Conservation (phyloP, 1,140 invertebrate genomes). For the Pogonomyrmex barbatus region DNA sequence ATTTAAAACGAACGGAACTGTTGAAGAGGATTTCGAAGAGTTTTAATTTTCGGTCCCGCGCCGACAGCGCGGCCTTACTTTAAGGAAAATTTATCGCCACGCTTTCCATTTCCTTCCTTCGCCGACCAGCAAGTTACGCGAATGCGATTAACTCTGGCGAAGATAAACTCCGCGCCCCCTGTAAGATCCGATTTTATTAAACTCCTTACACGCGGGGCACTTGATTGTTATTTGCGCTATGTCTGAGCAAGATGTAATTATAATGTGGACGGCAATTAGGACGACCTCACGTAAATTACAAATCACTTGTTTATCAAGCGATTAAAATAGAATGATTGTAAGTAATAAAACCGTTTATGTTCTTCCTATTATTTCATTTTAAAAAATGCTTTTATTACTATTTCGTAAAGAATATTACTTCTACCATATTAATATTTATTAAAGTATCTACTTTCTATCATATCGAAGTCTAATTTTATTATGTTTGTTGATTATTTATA, state of each 20-base stretch:
- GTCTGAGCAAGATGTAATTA: not conserved
- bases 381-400: not conserved
- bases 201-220: slow-evolving; percentile 34
- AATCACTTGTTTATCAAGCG: not conserved
- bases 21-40: slow-evolving; percentile 59
- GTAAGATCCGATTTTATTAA: slow-evolving; percentile 62
- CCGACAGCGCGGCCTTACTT: slow-evolving; percentile 59
- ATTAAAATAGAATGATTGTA: not conserved
- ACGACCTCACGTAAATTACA: not conserved
- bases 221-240: slow-evolving; percentile 40
- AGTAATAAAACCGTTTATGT: not conserved
- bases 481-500: not conserved
- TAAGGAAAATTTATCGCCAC: slow-evolving; percentile 47
- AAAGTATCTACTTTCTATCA: not conserved
- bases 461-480: slow-evolving; percentile 13
- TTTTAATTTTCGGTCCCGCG: slow-evolving; percentile 59
- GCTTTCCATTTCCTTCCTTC: slow-evolving; percentile 38
- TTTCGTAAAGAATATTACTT: not conserved
- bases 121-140: slow-evolving; percentile 38
- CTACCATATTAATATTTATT: no score
- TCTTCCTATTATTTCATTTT: not conserved
- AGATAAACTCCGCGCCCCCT: slow-evolving; percentile 53
- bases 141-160: slow-evolving; percentile 63
- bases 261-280: not conserved
- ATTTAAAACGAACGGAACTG: slow-evolving; percentile 47